Percentiles rank a stretch among this genome's conserved stretches.
Evolutionary conservation across 2,113 vertebrate genomes (phyloP).

Genomic region (Todiramphus chloris): DNA sequence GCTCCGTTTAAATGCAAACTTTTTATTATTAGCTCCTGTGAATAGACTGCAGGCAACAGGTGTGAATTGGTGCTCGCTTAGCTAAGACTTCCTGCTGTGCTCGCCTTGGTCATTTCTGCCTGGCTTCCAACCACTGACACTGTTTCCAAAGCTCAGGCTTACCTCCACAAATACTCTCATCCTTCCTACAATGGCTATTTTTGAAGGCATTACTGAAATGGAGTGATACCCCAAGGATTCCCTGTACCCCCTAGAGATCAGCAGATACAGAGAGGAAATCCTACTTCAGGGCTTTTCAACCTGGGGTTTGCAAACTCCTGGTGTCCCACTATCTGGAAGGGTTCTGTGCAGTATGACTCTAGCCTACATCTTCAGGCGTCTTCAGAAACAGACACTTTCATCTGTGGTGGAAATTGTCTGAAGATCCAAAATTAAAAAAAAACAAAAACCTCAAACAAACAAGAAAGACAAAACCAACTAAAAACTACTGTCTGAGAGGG

Average conservation of each 20-base stretch:
- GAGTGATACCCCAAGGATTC: not conserved
- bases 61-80: conserved; percentile 14
- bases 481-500: not conserved
- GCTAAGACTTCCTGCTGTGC: conserved; percentile 17
- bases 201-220: not conserved
- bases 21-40: conserved; percentile 34
- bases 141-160: not conserved
- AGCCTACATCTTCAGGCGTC: not conserved
- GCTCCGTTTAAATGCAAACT: not conserved
- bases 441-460: not conserved
- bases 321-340: not conserved
- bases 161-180: not conserved
- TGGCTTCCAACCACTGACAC: not conserved
- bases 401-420: not conserved
- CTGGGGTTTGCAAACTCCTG: not conserved
- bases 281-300: not conserved
- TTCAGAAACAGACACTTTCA: not conserved
- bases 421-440: not conserved
- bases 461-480: not conserved
- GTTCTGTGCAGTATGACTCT: not conserved
- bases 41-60: conserved; percentile 47
- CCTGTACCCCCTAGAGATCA: not conserved
- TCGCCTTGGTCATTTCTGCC: not conserved
- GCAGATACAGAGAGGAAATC: not conserved
- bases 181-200: not conserved